Percentiles rank a stretch among this genome's conserved stretches.
phyloP scores from a whole-genome alignment of 2,113 vertebrate genomes.

The Orcinus orca region DNA sequence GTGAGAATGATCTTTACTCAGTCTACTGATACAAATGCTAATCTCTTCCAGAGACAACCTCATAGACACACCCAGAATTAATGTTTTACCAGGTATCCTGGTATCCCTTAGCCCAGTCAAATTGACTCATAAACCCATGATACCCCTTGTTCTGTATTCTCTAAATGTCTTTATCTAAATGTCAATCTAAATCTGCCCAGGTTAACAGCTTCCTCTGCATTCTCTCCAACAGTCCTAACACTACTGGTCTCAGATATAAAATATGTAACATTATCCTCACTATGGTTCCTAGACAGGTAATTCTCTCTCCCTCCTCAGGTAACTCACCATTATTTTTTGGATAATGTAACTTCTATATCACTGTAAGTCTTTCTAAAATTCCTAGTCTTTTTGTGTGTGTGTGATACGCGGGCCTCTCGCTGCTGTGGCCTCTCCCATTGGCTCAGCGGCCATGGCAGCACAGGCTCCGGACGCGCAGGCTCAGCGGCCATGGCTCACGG shows the following conservation, averaged over 20 bases:
- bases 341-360: background rate
- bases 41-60: background rate
- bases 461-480: no score
- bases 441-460: no score
- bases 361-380: background rate
- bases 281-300: background rate
- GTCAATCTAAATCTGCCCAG: background rate
- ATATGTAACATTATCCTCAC: background rate
- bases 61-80: background rate
- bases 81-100: background rate
- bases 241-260: background rate
- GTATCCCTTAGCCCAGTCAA: background rate
- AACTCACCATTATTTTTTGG: background rate
- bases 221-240: background rate
- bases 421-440: no score
- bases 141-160: background rate
- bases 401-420: no score
- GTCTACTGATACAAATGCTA: background rate
- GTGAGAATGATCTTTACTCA: background rate
- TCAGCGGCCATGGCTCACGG: no score
- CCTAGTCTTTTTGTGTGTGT: background rate
- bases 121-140: background rate
- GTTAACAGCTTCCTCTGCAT: background rate
- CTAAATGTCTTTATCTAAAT: background rate
- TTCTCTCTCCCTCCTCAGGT: background rate